A percentile compares a stretch with the other conserved stretches of the same genome.
Evolutionary conservation across 2,888 invertebrate species (phyloP).

Genomic region (Hydrotaea cyrtoneurina): DNA sequence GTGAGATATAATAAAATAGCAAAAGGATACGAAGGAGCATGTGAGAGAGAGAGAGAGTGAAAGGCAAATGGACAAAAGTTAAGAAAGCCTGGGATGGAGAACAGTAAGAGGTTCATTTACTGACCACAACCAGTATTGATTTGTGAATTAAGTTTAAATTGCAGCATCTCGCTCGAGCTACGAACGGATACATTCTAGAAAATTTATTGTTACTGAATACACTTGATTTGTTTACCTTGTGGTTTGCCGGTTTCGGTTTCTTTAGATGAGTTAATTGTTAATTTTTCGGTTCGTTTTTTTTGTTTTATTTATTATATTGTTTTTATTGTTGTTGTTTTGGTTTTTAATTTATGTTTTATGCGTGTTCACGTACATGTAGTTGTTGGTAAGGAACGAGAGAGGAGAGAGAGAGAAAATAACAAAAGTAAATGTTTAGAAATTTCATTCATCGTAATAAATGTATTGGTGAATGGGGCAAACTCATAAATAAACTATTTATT

Average conservation of each 20-base stretch:
- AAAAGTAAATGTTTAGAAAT: constrained; percentile 41
- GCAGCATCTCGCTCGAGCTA: neutral
- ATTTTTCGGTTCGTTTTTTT: constrained; percentile 16
- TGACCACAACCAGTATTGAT: constrained; percentile 54
- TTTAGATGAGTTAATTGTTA: constrained; percentile 62
- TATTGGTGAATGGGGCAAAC: neutral
- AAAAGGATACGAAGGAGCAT: neutral
- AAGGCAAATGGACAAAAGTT: neutral
- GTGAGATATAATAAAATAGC: neutral
- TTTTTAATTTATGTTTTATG: constrained; percentile 38
- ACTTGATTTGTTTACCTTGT: constrained; percentile 75
- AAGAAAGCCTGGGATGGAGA: neutral
- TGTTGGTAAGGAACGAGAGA: neutral
- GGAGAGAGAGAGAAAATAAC: constrained; percentile 31
- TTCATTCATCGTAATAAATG: constrained; percentile 11
- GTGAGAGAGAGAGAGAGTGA: neutral
- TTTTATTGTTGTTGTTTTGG: constrained; percentile 25
- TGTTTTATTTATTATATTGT: constrained; percentile 24
- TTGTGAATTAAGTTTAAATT: constrained; percentile 39
- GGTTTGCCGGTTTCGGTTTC: constrained; percentile 76
- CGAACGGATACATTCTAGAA: constrained; percentile 31
- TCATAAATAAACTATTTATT: constrained; percentile 43
- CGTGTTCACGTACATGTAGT: neutral
- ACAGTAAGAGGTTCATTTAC: constrained; percentile 15
- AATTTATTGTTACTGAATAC: constrained; percentile 42